Evolutionary conservation across 2,113 vertebrate species (phyloP).

Genomic region (Equus przewalskii): DNA sequence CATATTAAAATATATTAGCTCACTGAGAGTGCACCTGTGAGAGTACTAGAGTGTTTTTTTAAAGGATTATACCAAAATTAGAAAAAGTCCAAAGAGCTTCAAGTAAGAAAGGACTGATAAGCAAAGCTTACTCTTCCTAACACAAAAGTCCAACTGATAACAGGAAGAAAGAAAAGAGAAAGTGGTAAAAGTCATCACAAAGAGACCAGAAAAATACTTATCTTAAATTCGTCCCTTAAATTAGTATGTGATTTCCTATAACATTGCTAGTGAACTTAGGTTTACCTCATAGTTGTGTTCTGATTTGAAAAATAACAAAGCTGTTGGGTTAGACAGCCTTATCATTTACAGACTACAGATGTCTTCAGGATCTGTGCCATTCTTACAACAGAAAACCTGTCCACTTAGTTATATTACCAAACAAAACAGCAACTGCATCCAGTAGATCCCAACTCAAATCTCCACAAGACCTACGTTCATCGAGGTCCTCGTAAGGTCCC

Average conservation of each 20-base stretch:
- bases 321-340: neutral
- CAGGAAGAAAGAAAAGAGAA: neutral
- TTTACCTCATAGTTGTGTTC: neutral
- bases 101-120: slow-evolving; percentile 24
- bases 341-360: neutral
- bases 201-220: neutral
- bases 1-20: slow-evolving; percentile 24
- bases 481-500: neutral
- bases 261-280: neutral
- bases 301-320: neutral
- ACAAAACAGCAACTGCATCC: neutral
- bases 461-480: neutral
- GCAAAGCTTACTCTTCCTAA: neutral
- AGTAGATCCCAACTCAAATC: neutral
- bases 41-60: neutral
- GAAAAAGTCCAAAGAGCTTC: neutral
- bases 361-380: neutral
- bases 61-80: neutral
- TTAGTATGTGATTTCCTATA: neutral
- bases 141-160: neutral
- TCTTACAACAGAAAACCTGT: neutral
- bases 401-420: neutral
- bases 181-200: neutral
- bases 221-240: slow-evolving; percentile 9
- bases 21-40: neutral